Conservation (phyloP, 2,113 vertebrate genomes). For the Pituophis catenifer region DNA sequence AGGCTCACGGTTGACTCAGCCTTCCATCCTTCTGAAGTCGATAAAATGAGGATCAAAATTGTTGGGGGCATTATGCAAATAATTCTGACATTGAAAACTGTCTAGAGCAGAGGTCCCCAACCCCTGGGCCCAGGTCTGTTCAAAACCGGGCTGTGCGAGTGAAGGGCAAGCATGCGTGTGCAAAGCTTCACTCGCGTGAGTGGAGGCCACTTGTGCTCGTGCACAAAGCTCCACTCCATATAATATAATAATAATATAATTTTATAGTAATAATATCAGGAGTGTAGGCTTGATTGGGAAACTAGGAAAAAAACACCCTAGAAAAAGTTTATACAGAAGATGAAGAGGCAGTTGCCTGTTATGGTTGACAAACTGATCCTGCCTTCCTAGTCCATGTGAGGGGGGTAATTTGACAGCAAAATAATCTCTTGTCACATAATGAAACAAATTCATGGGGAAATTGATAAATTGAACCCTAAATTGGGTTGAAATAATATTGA, state of each 20-base stretch:
- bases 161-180: background rate
- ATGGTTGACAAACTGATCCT: background rate
- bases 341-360: background rate
- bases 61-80: background rate
- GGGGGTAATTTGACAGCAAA: background rate
- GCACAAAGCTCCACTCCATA: background rate
- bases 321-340: background rate
- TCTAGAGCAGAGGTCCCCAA: background rate
- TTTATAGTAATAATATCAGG: background rate
- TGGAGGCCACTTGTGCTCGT: background rate
- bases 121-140: background rate
- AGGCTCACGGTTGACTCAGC: background rate
- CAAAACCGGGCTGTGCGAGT: background rate
- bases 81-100: background rate
- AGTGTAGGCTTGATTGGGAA: background rate
- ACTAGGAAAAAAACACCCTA: background rate
- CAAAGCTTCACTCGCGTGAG: background rate
- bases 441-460: background rate
- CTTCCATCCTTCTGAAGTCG: background rate
- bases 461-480: background rate
- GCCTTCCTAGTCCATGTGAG: background rate
- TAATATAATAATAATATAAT: background rate
- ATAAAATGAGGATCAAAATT: background rate
- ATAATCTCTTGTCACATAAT: background rate
- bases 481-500: background rate